Evolutionary conservation across 1,140 invertebrate species (phyloP).

Genomic region (Portunus trituberculatus): DNA sequence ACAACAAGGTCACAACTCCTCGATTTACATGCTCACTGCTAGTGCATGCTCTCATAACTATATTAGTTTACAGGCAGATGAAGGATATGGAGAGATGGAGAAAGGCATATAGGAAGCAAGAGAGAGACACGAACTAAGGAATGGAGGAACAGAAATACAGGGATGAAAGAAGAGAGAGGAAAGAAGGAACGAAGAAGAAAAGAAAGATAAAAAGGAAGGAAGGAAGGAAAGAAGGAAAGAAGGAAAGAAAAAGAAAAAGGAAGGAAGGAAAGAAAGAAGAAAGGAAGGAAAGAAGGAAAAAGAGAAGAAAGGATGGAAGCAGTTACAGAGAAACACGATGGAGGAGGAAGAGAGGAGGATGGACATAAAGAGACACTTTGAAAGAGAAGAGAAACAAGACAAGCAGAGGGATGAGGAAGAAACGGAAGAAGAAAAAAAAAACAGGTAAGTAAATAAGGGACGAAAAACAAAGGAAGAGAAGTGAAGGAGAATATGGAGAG

Average conservation of each 20-base stretch:
- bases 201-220: neutral
- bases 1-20: no score
- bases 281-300: neutral
- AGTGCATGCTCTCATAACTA: no score
- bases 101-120: neutral
- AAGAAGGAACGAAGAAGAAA: neutral
- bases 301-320: neutral
- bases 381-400: no score
- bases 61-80: neutral
- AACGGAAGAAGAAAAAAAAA: neutral
- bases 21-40: no score
- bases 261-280: neutral
- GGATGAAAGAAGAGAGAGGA: neutral
- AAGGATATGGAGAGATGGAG: neutral
- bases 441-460: neutral
- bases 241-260: neutral
- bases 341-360: no score
- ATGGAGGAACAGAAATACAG: neutral
- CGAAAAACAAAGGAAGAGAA: neutral
- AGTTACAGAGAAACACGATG: no score
- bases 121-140: neutral
- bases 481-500: no score
- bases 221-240: neutral
- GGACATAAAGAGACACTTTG: no score
- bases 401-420: neutral